Percentiles rank a stretch among this genome's conserved stretches.
These are phyloP conservation scores for Phyllostomus hastatus DNA, from an alignment of 2,113 vertebrate genomes.

Conservation along the genomic window DNA sequence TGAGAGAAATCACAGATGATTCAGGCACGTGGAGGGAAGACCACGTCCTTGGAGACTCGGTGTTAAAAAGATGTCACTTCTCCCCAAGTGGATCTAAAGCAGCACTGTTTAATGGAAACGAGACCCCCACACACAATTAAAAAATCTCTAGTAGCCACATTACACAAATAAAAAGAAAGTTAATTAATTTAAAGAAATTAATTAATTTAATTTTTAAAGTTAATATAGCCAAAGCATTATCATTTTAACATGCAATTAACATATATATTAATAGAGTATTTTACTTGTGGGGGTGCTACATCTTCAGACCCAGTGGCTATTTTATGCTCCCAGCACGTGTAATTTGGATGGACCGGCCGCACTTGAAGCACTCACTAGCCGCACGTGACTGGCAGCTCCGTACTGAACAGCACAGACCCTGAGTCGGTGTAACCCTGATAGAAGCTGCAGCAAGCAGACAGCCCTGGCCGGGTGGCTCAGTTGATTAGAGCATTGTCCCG, in stretches of 20 bases:
- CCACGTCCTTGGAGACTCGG: background rate
- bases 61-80: background rate
- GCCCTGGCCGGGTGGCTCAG: too few species aligned
- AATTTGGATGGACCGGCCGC: background rate
- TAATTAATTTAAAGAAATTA: too few species aligned
- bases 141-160: background rate
- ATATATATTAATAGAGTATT: background rate
- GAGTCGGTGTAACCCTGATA: background rate
- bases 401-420: background rate
- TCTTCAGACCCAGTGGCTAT: background rate
- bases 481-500: too few species aligned
- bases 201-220: background rate
- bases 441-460: background rate
- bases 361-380: background rate
- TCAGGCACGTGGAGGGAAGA: background rate
- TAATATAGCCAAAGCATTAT: background rate
- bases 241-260: background rate
- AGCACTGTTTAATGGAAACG: background rate
- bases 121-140: background rate
- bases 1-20: background rate
- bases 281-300: background rate
- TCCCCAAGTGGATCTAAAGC: background rate
- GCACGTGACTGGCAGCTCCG: background rate
- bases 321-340: background rate
- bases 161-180: background rate